Conservation (phyloP, 2,888 invertebrate genomes). For the Oscheius sp. region DNA sequence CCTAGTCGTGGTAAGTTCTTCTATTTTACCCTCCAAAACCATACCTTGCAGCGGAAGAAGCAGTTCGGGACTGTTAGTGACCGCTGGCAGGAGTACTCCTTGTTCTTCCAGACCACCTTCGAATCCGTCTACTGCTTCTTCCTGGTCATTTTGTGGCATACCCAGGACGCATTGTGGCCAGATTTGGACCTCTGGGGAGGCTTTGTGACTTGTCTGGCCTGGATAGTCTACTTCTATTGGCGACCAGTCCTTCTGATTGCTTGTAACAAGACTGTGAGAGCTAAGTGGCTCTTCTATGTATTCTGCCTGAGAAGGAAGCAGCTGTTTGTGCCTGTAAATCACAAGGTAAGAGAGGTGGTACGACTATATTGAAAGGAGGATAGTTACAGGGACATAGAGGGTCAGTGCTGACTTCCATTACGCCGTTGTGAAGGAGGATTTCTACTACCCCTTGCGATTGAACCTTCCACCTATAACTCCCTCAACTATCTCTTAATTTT, state of each 20-base stretch:
- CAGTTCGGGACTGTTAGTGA: constrained; percentile 13
- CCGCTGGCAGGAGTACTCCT: constrained; percentile 7
- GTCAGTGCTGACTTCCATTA: too few species aligned
- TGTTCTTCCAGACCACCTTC: constrained; percentile 23
- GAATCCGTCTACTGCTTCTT: constrained; percentile 30
- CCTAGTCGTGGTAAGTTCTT: not conserved
- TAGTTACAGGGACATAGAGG: too few species aligned
- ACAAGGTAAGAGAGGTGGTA: too few species aligned
- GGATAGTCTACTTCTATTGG: constrained; percentile 27
- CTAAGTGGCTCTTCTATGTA: constrained; percentile 2
- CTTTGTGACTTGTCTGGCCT: constrained; percentile 8
- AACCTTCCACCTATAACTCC: too few species aligned
- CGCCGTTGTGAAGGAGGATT: too few species aligned
- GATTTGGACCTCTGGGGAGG: constrained; percentile 11
- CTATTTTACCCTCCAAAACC: not conserved
- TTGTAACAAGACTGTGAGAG: constrained; percentile 13
- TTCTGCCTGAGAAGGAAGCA: not conserved
- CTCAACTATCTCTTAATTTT: too few species aligned
- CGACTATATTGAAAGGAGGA: too few species aligned
- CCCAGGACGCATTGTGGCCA: constrained; percentile 13
- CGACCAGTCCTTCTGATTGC: constrained; percentile 5
- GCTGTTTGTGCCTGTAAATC: too few species aligned
- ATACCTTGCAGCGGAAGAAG: constrained; percentile 8
- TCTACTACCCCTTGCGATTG: too few species aligned
- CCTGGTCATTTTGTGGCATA: constrained; percentile 21